Percentiles rank a stretch among this genome's conserved stretches.
These are phyloP conservation scores for Drosophila kurseongensis DNA, from an alignment of 1,140 invertebrate species.

Conservation along the genomic window DNA sequence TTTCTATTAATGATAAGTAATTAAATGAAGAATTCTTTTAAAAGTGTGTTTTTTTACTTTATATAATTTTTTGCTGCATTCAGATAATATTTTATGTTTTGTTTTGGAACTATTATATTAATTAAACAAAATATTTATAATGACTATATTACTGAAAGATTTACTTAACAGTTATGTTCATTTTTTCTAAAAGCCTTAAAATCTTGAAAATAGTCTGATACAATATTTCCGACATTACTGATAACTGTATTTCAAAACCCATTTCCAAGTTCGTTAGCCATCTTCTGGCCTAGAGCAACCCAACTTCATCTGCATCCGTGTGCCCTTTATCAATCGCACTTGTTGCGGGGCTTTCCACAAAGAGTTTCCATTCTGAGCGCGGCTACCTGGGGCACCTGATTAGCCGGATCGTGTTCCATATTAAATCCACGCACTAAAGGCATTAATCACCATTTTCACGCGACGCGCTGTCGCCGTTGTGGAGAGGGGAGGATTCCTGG, in stretches of 20 bases:
- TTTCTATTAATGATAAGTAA: too few species aligned
- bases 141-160: too few species aligned
- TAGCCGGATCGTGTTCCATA: constrained; percentile 62
- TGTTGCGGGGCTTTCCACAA: constrained; percentile 65
- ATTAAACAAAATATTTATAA: too few species aligned
- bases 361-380: constrained; percentile 49
- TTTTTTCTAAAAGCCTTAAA: too few species aligned
- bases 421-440: constrained; percentile 77
- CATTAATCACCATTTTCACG: constrained; percentile 82
- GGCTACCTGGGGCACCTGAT: constrained; percentile 49
- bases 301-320: neutral
- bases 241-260: neutral
- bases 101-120: too few species aligned
- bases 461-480: constrained; percentile 56
- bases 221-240: too few species aligned
- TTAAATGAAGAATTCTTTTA: too few species aligned
- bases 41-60: too few species aligned
- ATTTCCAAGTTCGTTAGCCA: constrained; percentile 6
- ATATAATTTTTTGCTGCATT: too few species aligned
- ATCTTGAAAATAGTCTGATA: too few species aligned
- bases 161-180: neutral
- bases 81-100: too few species aligned
- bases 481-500: neutral
- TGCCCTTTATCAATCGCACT: constrained; percentile 69
- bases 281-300: neutral